A percentile compares a stretch with the other conserved stretches of the same genome.
Conservation (phyloP, 2,888 invertebrate genomes). For the Liodrosophila aerea region DNA sequence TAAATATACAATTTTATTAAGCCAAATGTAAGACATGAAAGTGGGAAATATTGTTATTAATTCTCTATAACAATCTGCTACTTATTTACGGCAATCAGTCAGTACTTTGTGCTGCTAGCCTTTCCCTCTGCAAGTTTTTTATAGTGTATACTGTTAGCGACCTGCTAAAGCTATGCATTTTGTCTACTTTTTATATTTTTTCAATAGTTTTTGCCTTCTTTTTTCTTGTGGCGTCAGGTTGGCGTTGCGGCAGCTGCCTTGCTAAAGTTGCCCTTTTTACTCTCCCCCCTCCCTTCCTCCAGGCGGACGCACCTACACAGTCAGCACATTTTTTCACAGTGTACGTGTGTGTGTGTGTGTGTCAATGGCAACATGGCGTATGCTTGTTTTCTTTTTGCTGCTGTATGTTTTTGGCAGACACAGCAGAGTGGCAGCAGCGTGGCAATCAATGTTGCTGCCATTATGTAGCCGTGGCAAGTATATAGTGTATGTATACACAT, state of each 20-base stretch:
- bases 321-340: slow-evolving; percentile 55
- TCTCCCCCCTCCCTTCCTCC: slow-evolving; percentile 51
- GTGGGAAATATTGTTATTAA: too few species aligned
- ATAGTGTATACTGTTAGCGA: too few species aligned
- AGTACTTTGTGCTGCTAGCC: background rate
- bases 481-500: background rate
- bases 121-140: background rate
- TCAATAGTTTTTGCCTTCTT: slow-evolving; percentile 8
- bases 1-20: too few species aligned
- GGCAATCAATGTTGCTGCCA: slow-evolving; percentile 54
- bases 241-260: slow-evolving; percentile 62
- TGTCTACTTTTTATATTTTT: slow-evolving; percentile 4
- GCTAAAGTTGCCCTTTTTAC: slow-evolving; percentile 22
- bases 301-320: slow-evolving; percentile 67
- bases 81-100: too few species aligned
- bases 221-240: slow-evolving; percentile 65
- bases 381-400: slow-evolving; percentile 39
- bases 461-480: slow-evolving; percentile 33
- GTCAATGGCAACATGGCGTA: slow-evolving; percentile 49
- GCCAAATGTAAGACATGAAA: too few species aligned
- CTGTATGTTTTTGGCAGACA: slow-evolving; percentile 53
- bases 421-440: slow-evolving; percentile 41
- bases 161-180: too few species aligned
- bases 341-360: slow-evolving; percentile 20
- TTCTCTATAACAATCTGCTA: too few species aligned